Conservation (phyloP, 2,113 vertebrate genomes). For the Etia nguti region DNA sequence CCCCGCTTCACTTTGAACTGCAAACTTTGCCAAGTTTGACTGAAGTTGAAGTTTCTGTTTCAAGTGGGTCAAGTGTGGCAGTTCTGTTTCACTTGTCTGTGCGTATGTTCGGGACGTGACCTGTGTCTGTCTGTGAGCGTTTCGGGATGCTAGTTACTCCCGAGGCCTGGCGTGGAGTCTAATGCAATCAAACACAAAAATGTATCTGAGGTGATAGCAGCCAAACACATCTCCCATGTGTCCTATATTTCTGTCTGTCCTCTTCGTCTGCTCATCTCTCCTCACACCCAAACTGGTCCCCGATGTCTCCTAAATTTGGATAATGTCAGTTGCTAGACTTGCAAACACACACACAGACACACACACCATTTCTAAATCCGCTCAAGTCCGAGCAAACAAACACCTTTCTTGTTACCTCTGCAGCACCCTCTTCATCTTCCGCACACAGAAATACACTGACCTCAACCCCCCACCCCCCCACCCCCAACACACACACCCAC, state of each 20-base stretch:
- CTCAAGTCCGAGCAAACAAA: conserved; percentile 1
- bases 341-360: neutral
- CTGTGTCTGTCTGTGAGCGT: neutral
- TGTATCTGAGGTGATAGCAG: neutral
- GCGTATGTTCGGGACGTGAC: neutral
- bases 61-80: neutral
- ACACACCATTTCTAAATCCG: neutral
- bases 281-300: conserved; percentile 15
- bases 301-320: conserved; percentile 28
- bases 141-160: neutral
- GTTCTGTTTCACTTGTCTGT: neutral
- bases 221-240: conserved; percentile 12
- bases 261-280: neutral
- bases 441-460: neutral
- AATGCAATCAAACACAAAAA: neutral
- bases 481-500: too few relatives aligned
- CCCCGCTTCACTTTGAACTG: neutral
- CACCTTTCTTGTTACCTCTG: conserved; percentile 12
- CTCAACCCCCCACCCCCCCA: neutral
- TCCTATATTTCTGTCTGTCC: conserved; percentile 24
- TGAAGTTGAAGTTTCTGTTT: neutral
- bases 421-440: neutral
- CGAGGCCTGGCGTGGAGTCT: neutral
- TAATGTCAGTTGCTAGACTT: conserved; percentile 10
- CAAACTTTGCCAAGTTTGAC: neutral